Base-by-base conservation (phyloP, 1,140 invertebrate genomes). In the Mercenaria mercenaria region DNA sequence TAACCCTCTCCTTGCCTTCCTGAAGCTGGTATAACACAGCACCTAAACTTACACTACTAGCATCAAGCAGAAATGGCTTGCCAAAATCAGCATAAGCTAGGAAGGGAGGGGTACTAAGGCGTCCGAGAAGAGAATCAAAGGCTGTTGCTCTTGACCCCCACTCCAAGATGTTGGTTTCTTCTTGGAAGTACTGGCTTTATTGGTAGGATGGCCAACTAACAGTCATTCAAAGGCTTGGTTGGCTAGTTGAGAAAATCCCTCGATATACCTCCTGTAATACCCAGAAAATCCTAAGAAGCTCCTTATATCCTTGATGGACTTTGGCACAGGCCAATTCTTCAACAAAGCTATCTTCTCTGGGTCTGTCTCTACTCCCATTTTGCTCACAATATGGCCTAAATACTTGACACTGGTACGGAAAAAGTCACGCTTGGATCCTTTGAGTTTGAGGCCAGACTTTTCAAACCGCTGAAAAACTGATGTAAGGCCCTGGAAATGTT, bases 281-380 rank as follows among this genome's bases (percentile, higher is more conserved):
- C 84, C 77, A 26, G 89, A 52, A 61, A 93, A 85, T 59, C 93
- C 93, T 20, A 94, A 67, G 72, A 95, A 95, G 15, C 82, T 29
- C 89, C 84, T 59, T 0, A 95, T n/a, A 18, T 92, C 80, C 43
- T 90, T 91, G 0, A 92, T 41, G 26, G 74, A 77, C 13, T 11
- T 92, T 29, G 96, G 96, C n/a, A n/a, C 88, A 41, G 93, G 94
- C 83, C 91, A 94, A 13, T 94, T 72, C 39, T 80, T 81, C 23
- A 96, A 89, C 15, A 91, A 88, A 72, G 86, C 52, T 10, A 95
- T 81, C 87, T 96, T 96, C 0, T 91, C 87, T 37, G 84, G 89
- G 88, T 95, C 91, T 8, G 93, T 91, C 20, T 56, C 74, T 18
- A 95, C 82, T 4, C 92, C 93, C 6, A 94, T 37, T 20, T 29